Evolutionary conservation across 2,797 vertebrate genomes (phyloP), one percentile per base, ranked within the genome.

Genomic region (Jordanella pulchra): DNA sequence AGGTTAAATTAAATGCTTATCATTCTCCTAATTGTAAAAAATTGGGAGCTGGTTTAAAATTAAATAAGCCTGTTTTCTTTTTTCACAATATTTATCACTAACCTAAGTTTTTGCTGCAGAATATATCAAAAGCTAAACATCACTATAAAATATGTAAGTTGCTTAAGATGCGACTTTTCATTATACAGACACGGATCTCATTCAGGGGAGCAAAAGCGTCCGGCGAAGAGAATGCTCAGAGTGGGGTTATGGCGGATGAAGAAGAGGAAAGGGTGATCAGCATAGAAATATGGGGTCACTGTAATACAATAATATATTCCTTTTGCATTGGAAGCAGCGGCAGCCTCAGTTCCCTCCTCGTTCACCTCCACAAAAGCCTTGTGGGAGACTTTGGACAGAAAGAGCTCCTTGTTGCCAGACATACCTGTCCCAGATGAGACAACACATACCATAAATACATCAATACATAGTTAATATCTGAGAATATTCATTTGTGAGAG

Each of bases 331-430:
- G 45, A 87, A 48, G 76, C 30, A n/a, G 71, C 85, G 2, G 82
- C 75, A 5, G 82, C 45, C 61, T 84, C 14, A 0, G 84, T 89
- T 48, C 69, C 85, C 27, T 77, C 73, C 65, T 89, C 85, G 1
- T 94, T 95, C 54, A 98, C 94, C 17, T 96, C 91, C 54, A 97
- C 89, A 2, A 91, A 93, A 61, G 95, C 89, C 86, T 97, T 96
- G 88, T 97, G 97, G 27, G 95, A 63, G 10, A 97, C 94, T 69
- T 94, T 89, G 28, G 96, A 97, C 15, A 98, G 50, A 0, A 87
- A 70, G 69, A 97, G 87, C 13, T 94, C 85, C 0, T 88, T 89
- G 44, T 35, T 71, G 0, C 79, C 18, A 5, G 95, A 95, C 82
- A 97, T 96, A 35, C 92, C 94, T 85, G 58, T 65, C 1, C 51